Percentiles rank a stretch among this genome's conserved stretches.
These are phyloP conservation scores for Chymomyza caudatula DNA, from an alignment of 2,888 invertebrate genomes.

Conservation along the genomic window DNA sequence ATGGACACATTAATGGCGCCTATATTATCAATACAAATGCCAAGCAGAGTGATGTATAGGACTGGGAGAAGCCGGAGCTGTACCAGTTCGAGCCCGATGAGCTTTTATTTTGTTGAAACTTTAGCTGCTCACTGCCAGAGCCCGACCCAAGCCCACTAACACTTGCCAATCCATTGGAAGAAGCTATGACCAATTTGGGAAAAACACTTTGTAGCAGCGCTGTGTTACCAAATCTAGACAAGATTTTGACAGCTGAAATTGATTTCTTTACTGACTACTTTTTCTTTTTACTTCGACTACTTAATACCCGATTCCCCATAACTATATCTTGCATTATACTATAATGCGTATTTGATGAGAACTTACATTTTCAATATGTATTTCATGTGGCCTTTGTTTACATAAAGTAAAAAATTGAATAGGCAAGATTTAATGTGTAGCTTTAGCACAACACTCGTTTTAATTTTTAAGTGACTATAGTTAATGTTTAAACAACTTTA, in stretches of 20 bases:
- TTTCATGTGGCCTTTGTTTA: conserved; percentile 70
- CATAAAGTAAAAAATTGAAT: conserved; percentile 16
- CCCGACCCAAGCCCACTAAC: not conserved
- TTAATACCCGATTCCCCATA: not conserved
- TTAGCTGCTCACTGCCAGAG: not conserved
- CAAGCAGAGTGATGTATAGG: conserved; percentile 79
- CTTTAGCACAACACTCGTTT: not conserved
- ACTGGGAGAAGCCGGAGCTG: conserved; percentile 70
- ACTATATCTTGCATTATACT: not conserved
- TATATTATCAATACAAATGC: conserved; percentile 78
- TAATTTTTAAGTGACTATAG: conserved; percentile 3
- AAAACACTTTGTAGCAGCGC: conserved; percentile 14
- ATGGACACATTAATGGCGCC: conserved; percentile 78
- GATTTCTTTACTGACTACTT: conserved; percentile 15
- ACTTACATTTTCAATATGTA: conserved; percentile 55
- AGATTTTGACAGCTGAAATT: conserved; percentile 13
- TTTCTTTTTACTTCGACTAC: not conserved
- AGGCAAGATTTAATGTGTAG: not conserved
- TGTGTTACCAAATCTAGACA: conserved; percentile 34
- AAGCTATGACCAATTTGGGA: conserved; percentile 34
- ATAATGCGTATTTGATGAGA: conserved; percentile 38
- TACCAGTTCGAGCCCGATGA: conserved; percentile 69
- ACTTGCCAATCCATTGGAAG: conserved; percentile 3
- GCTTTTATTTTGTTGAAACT: conserved; percentile 63
- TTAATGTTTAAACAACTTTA: not conserved